Conservation (phyloP, 1,140 invertebrate genomes). For the Neodiprion virginianus region DNA sequence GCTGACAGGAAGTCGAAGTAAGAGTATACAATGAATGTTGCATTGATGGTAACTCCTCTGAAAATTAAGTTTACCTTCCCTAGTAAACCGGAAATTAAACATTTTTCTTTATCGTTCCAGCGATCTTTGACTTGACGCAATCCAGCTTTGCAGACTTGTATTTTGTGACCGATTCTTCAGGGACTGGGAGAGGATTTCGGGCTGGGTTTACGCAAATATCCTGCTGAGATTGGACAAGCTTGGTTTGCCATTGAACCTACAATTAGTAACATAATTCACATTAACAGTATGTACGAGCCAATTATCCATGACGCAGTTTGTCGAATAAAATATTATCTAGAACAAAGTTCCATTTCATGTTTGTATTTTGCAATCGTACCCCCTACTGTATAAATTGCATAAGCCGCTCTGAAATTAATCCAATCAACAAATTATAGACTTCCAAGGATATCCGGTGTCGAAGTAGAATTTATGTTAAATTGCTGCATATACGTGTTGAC, state of each 20-base stretch:
- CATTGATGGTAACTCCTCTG: background rate
- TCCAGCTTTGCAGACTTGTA: slow-evolving; percentile 33
- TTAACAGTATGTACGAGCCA: background rate
- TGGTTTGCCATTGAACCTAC: background rate
- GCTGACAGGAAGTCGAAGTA: slow-evolving; percentile 44
- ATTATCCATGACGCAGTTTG: too few relatives aligned
- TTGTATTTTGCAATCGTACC: too few relatives aligned
- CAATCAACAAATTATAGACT: too few relatives aligned
- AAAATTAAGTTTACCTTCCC: slow-evolving; percentile 12
- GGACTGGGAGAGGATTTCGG: slow-evolving; percentile 45
- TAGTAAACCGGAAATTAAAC: background rate
- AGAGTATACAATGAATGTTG: slow-evolving; percentile 22
- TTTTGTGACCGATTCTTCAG: slow-evolving; percentile 38
- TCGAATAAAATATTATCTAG: too few relatives aligned
- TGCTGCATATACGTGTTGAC: too few relatives aligned
- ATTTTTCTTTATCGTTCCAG: slow-evolving; percentile 37
- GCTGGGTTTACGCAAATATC: slow-evolving; percentile 40
- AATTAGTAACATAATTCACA: background rate
- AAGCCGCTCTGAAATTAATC: too few relatives aligned
- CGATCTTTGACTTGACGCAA: slow-evolving; percentile 37
- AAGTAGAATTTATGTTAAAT: too few relatives aligned
- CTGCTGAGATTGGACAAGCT: slow-evolving; percentile 29
- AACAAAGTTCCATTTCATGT: too few relatives aligned
- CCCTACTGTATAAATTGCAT: too few relatives aligned
- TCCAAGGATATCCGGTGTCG: too few relatives aligned